Percentiles rank a stretch among this genome's conserved stretches.
Evolutionary conservation across 2,797 vertebrate genomes (phyloP).

Genomic region (Myotis findleyi): DNA sequence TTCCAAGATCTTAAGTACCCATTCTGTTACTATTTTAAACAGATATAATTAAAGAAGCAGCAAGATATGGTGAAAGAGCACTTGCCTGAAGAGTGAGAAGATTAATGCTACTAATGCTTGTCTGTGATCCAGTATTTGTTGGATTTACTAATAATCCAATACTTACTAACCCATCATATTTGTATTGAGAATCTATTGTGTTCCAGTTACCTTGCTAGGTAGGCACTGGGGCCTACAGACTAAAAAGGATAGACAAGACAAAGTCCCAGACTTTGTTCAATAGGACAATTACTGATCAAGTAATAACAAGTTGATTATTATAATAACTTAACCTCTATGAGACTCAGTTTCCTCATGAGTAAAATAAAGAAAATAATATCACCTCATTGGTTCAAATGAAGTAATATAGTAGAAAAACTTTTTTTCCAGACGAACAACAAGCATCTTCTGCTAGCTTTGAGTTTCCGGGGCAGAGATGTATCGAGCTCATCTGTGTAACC

Average conservation of each 20-base stretch:
- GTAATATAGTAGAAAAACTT: not conserved
- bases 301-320: not conserved
- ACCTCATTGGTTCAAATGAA: not conserved
- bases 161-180: not conserved
- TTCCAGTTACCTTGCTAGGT: not conserved
- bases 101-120: not conserved
- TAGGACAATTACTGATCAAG: not conserved
- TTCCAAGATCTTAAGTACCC: slow-evolving; percentile 32
- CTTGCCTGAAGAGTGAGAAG: not conserved
- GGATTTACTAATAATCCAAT: not conserved
- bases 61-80: not conserved
- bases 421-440: not conserved
- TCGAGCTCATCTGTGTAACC: not conserved
- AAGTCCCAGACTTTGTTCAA: not conserved
- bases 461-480: not conserved
- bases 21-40: slow-evolving; percentile 52
- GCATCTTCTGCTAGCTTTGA: slow-evolving; percentile 5
- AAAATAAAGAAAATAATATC: slow-evolving; percentile 11
- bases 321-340: not conserved
- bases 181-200: not conserved
- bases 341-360: slow-evolving; percentile 6
- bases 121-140: not conserved
- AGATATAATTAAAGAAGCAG: slow-evolving; percentile 22
- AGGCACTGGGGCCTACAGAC: not conserved
- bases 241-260: not conserved